These are phyloP conservation scores for Neolamprologus kungweensis DNA, from an alignment of 2,113 vertebrate genomes.

Conservation along the genomic window DNA sequence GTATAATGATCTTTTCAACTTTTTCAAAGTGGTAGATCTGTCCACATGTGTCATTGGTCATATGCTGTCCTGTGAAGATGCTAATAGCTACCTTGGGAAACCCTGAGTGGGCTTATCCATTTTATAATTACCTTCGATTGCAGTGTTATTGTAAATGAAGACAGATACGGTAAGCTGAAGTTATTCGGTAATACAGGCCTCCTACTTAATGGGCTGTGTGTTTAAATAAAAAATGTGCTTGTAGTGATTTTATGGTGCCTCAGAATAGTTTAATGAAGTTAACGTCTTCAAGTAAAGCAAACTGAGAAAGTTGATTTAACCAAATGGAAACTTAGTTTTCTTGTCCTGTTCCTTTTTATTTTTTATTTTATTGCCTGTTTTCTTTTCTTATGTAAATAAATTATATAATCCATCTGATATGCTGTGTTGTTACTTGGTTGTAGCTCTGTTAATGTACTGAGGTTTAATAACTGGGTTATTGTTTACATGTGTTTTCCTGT, in stretches of 20 bases:
- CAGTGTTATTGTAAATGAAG: not conserved
- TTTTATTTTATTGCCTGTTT: not conserved
- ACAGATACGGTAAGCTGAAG: not conserved
- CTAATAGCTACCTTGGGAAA: not conserved
- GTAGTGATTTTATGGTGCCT: not conserved
- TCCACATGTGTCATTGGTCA: not conserved
- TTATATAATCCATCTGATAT: not conserved
- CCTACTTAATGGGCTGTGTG: not conserved
- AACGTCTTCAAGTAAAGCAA: not conserved
- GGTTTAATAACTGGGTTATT: not conserved
- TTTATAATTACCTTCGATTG: not conserved
- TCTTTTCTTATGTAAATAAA: slow-evolving; percentile 10
- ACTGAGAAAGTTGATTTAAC: not conserved
- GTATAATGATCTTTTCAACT: not conserved
- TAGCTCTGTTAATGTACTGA: not conserved
- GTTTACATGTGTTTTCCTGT: not conserved
- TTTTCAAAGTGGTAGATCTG: not conserved
- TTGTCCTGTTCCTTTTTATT: not conserved
- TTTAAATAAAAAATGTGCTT: not conserved
- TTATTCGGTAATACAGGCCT: not conserved
- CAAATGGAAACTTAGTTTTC: not conserved
- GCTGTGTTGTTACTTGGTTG: not conserved
- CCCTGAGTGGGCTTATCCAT: not conserved
- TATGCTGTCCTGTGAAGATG: not conserved
- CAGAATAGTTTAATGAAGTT: not conserved